Percentiles rank a stretch among this genome's conserved stretches.
Evolutionary conservation across 2,113 vertebrate genomes (phyloP).

Genomic region (Smithornis capensis): DNA sequence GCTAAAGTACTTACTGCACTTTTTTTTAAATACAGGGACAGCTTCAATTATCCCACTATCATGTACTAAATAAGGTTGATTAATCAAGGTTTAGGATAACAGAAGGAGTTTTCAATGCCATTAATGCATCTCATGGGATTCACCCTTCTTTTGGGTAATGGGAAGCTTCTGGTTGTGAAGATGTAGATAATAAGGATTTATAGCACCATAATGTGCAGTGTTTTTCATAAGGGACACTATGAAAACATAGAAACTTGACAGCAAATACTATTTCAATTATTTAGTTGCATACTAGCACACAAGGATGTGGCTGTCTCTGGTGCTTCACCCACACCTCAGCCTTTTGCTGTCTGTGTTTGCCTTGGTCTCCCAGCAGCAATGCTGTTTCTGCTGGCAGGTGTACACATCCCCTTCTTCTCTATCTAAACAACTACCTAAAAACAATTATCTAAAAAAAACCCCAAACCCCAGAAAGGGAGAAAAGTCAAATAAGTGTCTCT

Average conservation of each 20-base stretch:
- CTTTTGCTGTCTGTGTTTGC: background rate
- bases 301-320: background rate
- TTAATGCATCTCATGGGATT: slow-evolving; percentile 15
- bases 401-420: background rate
- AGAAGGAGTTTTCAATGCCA: slow-evolving; percentile 29
- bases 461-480: background rate
- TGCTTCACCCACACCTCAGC: background rate
- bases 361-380: background rate
- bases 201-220: background rate
- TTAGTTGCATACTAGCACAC: background rate
- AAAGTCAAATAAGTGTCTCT: background rate
- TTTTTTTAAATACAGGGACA: background rate
- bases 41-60: slow-evolving; percentile 29
- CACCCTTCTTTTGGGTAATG: slow-evolving; percentile 32
- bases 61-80: slow-evolving; percentile 28
- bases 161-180: slow-evolving; percentile 35
- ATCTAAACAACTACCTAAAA: background rate
- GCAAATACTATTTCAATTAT: slow-evolving; percentile 7
- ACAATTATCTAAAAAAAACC: no score
- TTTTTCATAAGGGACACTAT: background rate
- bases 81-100: slow-evolving; percentile 47
- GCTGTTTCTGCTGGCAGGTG: background rate
- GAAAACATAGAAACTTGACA: slow-evolving; percentile 16
- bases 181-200: slow-evolving; percentile 40
- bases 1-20: background rate